Conservation (phyloP, 2,888 invertebrate species). For the Julus scanicus region DNA sequence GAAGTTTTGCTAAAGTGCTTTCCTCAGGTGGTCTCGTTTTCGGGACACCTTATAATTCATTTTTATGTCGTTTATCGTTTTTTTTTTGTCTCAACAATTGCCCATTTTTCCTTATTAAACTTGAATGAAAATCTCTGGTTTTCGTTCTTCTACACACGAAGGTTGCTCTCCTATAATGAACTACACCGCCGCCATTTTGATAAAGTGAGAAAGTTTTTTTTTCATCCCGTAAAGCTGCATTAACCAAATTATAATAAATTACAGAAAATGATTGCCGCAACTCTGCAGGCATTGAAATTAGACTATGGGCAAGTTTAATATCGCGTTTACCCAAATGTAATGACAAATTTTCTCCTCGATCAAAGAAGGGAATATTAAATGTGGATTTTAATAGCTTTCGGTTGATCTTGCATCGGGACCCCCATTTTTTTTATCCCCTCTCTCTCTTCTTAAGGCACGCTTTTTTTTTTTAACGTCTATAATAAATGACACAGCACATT, state of each 20-base stretch:
- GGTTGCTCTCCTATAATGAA: neutral
- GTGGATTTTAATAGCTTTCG: constrained; percentile 49
- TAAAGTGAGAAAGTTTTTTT: constrained; percentile 8
- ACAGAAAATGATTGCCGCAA: constrained; percentile 35
- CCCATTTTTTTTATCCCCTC: constrained; percentile 17
- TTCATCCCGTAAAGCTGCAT: neutral
- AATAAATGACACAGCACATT: constrained; percentile 51
- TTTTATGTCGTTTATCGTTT: neutral
- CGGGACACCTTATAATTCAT: neutral
- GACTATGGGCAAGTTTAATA: constrained; percentile 42
- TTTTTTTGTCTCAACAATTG: neutral
- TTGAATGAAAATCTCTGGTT: neutral
- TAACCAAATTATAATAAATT: constrained; percentile 39
- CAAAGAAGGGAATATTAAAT: constrained; percentile 44
- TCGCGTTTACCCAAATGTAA: constrained; percentile 42
- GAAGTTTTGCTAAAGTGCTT: too few species aligned
- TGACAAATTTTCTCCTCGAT: constrained; percentile 42
- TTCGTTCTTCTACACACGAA: neutral
- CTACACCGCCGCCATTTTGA: neutral
- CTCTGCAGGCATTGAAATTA: constrained; percentile 42
- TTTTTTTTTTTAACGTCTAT: constrained; percentile 41
- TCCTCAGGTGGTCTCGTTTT: neutral
- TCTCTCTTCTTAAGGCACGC: constrained; percentile 28
- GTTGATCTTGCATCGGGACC: constrained; percentile 41
- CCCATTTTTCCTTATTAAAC: constrained; percentile 5